Evolutionary conservation across 37 sponge, comb jelly and placozoan genomes (phyloP).

Genomic region (Bolinopsis microptera): DNA sequence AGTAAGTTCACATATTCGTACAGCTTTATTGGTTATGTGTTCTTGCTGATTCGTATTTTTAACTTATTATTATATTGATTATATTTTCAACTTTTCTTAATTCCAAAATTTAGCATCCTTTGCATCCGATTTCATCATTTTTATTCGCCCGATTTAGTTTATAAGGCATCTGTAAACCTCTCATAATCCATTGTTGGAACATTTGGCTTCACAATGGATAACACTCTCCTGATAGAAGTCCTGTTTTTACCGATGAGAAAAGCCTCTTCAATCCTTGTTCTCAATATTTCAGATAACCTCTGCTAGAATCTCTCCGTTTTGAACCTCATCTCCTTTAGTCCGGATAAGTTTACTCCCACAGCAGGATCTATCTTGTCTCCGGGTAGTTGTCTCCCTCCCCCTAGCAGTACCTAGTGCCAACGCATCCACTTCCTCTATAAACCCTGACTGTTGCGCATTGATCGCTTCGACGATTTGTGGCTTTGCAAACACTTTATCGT

Average conservation of each 20-base stretch:
- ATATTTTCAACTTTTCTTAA: no score
- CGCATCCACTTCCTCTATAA: not conserved
- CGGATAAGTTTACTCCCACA: slow-evolving; percentile 22
- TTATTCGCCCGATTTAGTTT: no score
- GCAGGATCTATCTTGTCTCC: not conserved
- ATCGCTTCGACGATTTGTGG: not conserved
- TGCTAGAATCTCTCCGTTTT: not conserved
- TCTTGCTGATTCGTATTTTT: no score
- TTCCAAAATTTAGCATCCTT: no score
- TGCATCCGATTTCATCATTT: no score
- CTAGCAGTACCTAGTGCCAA: slow-evolving; percentile 20
- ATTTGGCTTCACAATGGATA: not conserved
- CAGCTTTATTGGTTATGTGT: no score
- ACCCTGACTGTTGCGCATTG: not conserved
- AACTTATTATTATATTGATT: no score
- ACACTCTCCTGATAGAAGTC: not conserved
- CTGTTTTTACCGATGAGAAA: not conserved
- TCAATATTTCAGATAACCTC: not conserved
- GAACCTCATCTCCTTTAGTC: slow-evolving; percentile 58
- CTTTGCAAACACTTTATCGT: slow-evolving; percentile 8
- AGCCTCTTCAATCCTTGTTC: not conserved
- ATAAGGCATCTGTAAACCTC: no score
- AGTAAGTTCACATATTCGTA: no score
- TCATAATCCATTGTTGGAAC: no score
- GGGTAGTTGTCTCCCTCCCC: slow-evolving; percentile 50